These are phyloP conservation scores for Druon quercuslanigerum DNA, from an alignment of 1,140 invertebrate species.

Conservation along the genomic window DNA sequence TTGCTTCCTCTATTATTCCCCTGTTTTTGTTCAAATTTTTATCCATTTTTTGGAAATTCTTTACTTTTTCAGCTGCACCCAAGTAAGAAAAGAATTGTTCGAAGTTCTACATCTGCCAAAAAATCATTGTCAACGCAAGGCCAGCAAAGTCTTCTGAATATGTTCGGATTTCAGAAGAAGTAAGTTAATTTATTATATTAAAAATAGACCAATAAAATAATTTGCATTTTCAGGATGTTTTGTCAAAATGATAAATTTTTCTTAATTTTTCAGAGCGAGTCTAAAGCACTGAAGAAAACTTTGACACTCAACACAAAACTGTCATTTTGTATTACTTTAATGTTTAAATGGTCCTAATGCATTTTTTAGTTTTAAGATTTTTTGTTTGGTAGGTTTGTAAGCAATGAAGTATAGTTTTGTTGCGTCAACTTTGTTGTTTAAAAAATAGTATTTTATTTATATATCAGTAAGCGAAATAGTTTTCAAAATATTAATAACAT, in stretches of 20 bases:
- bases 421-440: neutral
- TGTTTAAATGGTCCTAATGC: neutral
- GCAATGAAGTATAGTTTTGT: slow-evolving; percentile 10
- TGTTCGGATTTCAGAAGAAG: slow-evolving; percentile 67
- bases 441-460: neutral
- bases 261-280: slow-evolving; percentile 37
- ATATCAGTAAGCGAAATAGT: slow-evolving; percentile 8
- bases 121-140: slow-evolving; percentile 49
- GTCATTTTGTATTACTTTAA: neutral
- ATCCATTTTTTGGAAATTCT: neutral
- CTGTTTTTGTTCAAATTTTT: too few species aligned
- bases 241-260: neutral
- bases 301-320: slow-evolving; percentile 6
- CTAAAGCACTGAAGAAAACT: slow-evolving; percentile 35
- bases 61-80: slow-evolving; percentile 40
- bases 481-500: neutral
- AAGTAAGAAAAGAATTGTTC: slow-evolving; percentile 39
- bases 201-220: neutral
- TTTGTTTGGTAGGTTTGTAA: slow-evolving; percentile 8
- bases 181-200: slow-evolving; percentile 41
- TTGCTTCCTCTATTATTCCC: too few species aligned
- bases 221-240: neutral
- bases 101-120: slow-evolving; percentile 40
- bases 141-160: slow-evolving; percentile 62
- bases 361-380: slow-evolving; percentile 1